Base-by-base conservation (phyloP, 2,888 invertebrate genomes). In the Hypena proboscidalis region DNA sequence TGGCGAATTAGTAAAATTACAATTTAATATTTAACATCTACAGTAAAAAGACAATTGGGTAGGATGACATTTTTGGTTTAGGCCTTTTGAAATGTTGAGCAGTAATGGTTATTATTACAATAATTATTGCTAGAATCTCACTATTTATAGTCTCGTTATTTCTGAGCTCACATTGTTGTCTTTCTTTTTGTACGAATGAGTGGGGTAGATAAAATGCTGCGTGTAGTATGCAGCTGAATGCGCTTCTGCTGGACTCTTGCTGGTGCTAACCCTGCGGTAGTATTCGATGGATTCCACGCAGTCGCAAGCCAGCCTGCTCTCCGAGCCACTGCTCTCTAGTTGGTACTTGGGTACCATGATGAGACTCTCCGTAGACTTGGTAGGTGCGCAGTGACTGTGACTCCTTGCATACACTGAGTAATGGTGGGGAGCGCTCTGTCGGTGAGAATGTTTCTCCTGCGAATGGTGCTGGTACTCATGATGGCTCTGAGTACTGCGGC, bases 291-390 rank as follows among this genome's bases (percentile, higher is more conserved):
- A 65, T 29, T 90, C 95, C 7, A 93, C 87, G 69, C 95, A 95
- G 47, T 96, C 96, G 74, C 95, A 95, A 39, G 94, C 94, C 3
- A 94, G 76, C 67, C 94, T 93, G 1, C 94, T 94, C 67, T 95
- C 95, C 0, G 94, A 92, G 0, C 93, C 90, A 31, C 92, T 92
- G 52, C 92, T 84, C 52, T 93, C 93, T 34, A 88, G 47, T 38
- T 92, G 92, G 71, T 94, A 94, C 58, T 94, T 94, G 1, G 94
- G 92, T 9, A 94, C 92, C 26, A 95, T 92, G 10, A 95, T 89
- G 10, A 97, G 88, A 73, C 95, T 96, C 78, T 97, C 96, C 0
- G 96, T 96, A 0, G 96, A 96, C 76, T 97, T 96, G 1, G 95
- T 96, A 0, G 95, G 93, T 60, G 80, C 92, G 74, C 83, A 93